Evolutionary conservation across 1,140 invertebrate genomes (phyloP).

Genomic region (Leptopilina boulardi): DNA sequence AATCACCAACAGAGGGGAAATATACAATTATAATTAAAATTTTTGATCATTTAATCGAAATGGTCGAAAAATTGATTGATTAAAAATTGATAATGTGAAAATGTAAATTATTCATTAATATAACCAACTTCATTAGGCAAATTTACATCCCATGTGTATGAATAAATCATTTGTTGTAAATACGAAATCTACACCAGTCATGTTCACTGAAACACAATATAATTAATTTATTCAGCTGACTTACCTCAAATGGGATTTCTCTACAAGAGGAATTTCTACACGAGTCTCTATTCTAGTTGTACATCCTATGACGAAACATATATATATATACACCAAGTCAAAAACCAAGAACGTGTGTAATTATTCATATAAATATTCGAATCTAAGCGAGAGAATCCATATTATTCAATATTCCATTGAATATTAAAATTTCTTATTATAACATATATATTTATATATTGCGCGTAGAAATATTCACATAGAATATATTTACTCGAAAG

Average conservation of each 20-base stretch:
- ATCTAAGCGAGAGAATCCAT: background rate
- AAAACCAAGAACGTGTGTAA: background rate
- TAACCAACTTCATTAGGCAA: background rate
- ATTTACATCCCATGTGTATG: background rate
- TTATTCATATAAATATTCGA: background rate
- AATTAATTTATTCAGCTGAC: conserved; percentile 14
- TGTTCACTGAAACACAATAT: conserved; percentile 14
- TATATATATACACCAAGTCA: background rate
- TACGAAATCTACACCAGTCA: conserved; percentile 4
- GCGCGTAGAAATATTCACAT: too few species aligned
- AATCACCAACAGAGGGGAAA: too few species aligned
- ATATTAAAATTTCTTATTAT: background rate
- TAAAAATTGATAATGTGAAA: background rate
- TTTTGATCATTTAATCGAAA: background rate
- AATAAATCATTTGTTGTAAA: conserved; percentile 15
- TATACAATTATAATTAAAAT: too few species aligned
- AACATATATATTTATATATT: too few species aligned
- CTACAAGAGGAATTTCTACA: background rate
- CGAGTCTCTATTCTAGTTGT: background rate
- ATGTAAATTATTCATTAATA: conserved; percentile 4
- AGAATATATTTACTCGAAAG: background rate
- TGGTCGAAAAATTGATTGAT: background rate
- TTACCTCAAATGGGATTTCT: conserved; percentile 13
- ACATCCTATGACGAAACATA: too few species aligned
- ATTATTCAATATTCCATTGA: too few species aligned